Base-by-base conservation (phyloP, 2,888 invertebrate genomes). In the Diarsia mendica region DNA sequence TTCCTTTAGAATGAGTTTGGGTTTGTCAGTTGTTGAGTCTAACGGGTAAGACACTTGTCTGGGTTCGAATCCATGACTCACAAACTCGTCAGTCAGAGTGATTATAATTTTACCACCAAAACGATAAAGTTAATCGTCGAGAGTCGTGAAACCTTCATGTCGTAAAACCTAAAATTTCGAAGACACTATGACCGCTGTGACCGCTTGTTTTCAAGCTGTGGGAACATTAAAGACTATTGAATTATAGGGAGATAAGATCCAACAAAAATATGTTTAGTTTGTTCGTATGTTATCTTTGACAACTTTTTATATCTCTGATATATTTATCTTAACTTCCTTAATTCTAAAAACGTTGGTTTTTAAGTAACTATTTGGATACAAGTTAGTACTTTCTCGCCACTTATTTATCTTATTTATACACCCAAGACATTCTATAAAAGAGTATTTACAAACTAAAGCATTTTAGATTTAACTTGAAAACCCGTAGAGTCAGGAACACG, bases 381-480 rank as follows among this genome's bases (percentile, higher is more conserved):
- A 8, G 13, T 23, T 55, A 5, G 23, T 55, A 6, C 13, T 13
- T 13, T 55, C 55, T 55, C 28, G 3, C 28, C 1, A 58, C 1
- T 15, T 23, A 11, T 10, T 4, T 4, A 2, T 10, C 61, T 44
- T n/a, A 63, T n/a, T 63, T 44, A 39, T 39, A 39, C 5, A 39
- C 33, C 23, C 2, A 33, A 60, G 23, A 20, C 10, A 23, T 11
- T 15, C 2, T 39, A 44, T 53, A 68, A 66, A 75, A 69, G 20
- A 65, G n/a, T 28, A 58, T 67, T 71, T 58, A 58, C 39, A 68
- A 82, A 79, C 48, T 39, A 39, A 64, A 71, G 20, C 44, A 53
- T 63, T 53, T 63, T 75, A 80, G 68, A 75, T 74, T 77, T 70
- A 60, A 67, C 72, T 80, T 72, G 66, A 64, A 67, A 80, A 79